These are phyloP conservation scores for Paratrypauchen microcephalus DNA, from an alignment of 2,797 vertebrate species.

Conservation along the genomic window DNA sequence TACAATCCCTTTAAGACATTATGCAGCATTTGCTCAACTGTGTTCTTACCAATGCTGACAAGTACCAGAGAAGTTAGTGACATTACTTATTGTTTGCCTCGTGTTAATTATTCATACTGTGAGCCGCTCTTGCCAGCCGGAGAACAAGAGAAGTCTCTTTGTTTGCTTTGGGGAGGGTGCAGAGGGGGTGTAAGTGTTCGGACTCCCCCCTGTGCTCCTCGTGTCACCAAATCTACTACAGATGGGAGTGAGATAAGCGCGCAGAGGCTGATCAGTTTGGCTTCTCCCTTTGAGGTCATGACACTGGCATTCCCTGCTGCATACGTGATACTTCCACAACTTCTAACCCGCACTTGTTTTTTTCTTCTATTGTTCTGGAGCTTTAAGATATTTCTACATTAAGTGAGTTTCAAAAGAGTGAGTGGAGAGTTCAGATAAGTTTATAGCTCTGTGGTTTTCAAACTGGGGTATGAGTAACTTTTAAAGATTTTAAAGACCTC, in stretches of 20 bases:
- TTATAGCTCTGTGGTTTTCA: neutral
- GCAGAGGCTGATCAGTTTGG: slow-evolving; percentile 66
- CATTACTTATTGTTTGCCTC: slow-evolving; percentile 53
- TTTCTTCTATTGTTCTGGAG: slow-evolving; percentile 46
- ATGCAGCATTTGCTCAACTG: neutral
- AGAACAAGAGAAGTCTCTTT: slow-evolving; percentile 64
- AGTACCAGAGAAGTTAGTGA: slow-evolving; percentile 32
- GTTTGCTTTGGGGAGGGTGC: slow-evolving; percentile 40
- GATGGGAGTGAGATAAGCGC: slow-evolving; percentile 77
- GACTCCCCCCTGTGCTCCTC: slow-evolving; percentile 61
- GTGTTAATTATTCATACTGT: slow-evolving; percentile 68
- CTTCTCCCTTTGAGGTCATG: slow-evolving; percentile 71
- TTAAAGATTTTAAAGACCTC: neutral
- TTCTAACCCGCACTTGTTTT: slow-evolving; percentile 41
- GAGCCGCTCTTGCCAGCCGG: slow-evolving; percentile 42
- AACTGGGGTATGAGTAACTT: neutral
- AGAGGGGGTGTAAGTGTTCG: slow-evolving; percentile 62
- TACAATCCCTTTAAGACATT: neutral
- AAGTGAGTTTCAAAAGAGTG: slow-evolving; percentile 33
- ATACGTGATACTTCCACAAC: slow-evolving; percentile 68
- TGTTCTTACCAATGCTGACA: slow-evolving; percentile 35
- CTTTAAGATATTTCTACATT: slow-evolving; percentile 23
- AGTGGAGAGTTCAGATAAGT: neutral
- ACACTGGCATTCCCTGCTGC: slow-evolving; percentile 78
- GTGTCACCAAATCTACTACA: slow-evolving; percentile 76